A percentile compares a stretch with the other conserved stretches of the same genome.
These are phyloP conservation scores for Myotis daubentonii DNA, from an alignment of 2,797 vertebrate species.

Conservation along the genomic window DNA sequence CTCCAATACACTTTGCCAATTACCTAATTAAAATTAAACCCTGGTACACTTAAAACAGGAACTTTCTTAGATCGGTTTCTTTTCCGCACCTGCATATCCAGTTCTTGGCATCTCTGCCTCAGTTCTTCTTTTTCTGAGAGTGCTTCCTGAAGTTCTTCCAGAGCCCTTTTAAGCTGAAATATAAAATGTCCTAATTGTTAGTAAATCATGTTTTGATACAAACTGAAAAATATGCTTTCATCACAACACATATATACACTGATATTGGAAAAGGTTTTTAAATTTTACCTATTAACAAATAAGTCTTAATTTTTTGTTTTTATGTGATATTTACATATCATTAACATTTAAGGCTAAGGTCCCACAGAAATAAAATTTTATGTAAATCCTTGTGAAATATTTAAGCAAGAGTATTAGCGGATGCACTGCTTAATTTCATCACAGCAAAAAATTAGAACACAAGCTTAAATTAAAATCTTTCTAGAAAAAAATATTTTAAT, in stretches of 20 bases:
- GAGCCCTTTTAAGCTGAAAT: slow-evolving; percentile 92
- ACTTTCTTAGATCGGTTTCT: background rate
- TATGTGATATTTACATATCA: background rate
- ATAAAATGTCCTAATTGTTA: slow-evolving; percentile 42
- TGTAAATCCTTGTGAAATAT: slow-evolving; percentile 34
- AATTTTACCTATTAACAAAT: slow-evolving; percentile 38
- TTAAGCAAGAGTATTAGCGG: background rate
- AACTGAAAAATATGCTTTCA: background rate
- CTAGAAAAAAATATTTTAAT: background rate
- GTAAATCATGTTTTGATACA: background rate
- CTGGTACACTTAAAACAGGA: background rate
- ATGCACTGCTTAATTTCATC: background rate
- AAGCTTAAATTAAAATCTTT: slow-evolving; percentile 11
- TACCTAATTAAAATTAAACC: slow-evolving; percentile 9
- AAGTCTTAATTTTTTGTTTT: background rate
- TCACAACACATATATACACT: background rate
- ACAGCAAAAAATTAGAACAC: background rate
- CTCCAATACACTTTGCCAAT: background rate
- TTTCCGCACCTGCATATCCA: slow-evolving; percentile 93
- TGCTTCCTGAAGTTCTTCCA: slow-evolving; percentile 92
- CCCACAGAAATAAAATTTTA: slow-evolving; percentile 5
- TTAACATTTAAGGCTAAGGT: slow-evolving; percentile 44
- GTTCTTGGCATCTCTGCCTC: slow-evolving; percentile 94
- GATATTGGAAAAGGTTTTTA: background rate
- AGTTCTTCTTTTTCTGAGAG: slow-evolving; percentile 93